These are phyloP conservation scores for Hydropotes inermis DNA, from an alignment of 2,113 vertebrate genomes.

Conservation along the genomic window DNA sequence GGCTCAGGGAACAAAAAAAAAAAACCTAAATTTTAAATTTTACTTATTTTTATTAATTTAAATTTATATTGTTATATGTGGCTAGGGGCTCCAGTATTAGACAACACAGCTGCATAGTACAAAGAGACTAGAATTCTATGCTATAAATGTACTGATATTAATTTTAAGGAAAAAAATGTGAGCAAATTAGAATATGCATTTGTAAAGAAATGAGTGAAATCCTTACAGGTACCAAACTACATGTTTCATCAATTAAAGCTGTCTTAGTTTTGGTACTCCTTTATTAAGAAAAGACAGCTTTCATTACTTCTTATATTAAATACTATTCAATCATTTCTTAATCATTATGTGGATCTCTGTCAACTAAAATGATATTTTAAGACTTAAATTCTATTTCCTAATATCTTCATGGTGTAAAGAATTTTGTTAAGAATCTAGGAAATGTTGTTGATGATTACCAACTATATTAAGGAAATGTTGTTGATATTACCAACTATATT, in stretches of 20 bases:
- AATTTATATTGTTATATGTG: not conserved
- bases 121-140: not conserved
- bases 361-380: not conserved
- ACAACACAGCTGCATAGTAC: not conserved
- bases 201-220: not conserved
- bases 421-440: not conserved
- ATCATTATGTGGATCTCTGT: not conserved
- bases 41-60: not conserved
- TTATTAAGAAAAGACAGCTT: not conserved
- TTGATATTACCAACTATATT: not conserved
- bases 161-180: not conserved
- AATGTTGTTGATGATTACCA: not conserved
- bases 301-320: not conserved
- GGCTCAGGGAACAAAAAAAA: not conserved
- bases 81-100: not conserved
- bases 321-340: not conserved
- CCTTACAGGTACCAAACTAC: not conserved
- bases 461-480: not conserved
- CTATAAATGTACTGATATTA: not conserved
- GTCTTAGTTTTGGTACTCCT: not conserved
- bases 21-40: not conserved
- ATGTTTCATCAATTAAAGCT: not conserved
- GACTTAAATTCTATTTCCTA: not conserved
- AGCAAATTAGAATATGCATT: not conserved
- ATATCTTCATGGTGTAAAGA: not conserved